Evolutionary conservation across 2,888 invertebrate species (phyloP), one percentile per base, ranked within the genome.

Genomic region (Xestia c-nigrum): DNA sequence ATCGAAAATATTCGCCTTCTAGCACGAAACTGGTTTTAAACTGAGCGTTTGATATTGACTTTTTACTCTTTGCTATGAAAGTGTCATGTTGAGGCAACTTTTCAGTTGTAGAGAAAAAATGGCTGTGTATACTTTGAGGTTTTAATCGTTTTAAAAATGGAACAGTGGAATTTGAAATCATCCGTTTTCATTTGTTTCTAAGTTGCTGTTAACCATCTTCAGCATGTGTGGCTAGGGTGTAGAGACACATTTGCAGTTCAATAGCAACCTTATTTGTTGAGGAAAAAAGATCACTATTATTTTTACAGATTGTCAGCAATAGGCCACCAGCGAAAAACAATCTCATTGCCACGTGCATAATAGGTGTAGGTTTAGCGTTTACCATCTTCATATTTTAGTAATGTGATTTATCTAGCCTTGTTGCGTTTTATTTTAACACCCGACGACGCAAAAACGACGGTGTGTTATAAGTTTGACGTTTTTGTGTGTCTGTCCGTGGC

Each of bases 1-100:
- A 24, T 50, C 47, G 16, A 50, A 80, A 57, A 84, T 78, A 78
- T 78, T 80, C 59, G 16, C 43, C 38, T 72, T 14, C 38, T 6
- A 47, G 40, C 10, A 55, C 14, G 9, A 57, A 63, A 57, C 12
- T 80, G 79, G 71, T 84, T 84, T 70, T 57, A 68, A 71, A 67
- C 63, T 52, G 57, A 64, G 46, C 31, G n/a, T 52, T 19, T 72
- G 40, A 31, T 79, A 52, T 79, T 52, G 50, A 50, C 14, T 63
- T 70, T 69, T 66, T 46, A 52, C 38, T 69, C 38, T 50, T 61
- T 76, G 59, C 31, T 82, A 7, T 47, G 24, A 19, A 63, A 47
- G 38, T 74, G n/a, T 43, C 63, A 64, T 63, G 3, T 43, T 14
- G n/a, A 63, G 14, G 10, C 43, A 74, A 74, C 14, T 43, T 50